Base-by-base conservation (phyloP, 2,797 vertebrate species). In the Pangasius larnaudii region DNA sequence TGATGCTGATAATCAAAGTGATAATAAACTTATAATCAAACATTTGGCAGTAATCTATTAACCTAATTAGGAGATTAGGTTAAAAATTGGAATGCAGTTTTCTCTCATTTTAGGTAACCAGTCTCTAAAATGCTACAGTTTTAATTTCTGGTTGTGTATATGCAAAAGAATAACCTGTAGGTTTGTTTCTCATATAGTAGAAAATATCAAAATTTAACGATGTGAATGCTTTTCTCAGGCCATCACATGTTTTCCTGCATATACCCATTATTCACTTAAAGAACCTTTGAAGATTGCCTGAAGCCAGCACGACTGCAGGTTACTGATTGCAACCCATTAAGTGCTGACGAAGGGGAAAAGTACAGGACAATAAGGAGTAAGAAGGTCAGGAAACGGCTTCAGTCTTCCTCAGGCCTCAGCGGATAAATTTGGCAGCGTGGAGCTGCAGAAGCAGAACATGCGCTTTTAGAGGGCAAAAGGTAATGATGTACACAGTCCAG, bases 341-440 rank as follows among this genome's bases (percentile, higher is more conserved):
- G 58, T 85, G 84, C 89, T 88, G 87, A 90, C 75, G 51, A 86
- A 87, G 36, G 81, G 27, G 80, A 56, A 88, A 74, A 84, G 91
- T 89, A 93, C 27, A 72, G 91, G 92, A 95, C 92, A 92, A 94
- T 90, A 90, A 86, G 87, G n/a, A 51, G 91, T 72, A 88, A 83
- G 84, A 87, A 85, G 86, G 86, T 78, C 89, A 92, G 91, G 91
- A 92, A 92, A 90, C 71, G 79, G 53, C 89, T 72, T 90, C 63
- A 83, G 91, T 94, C 94, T 91, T 91, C 90, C 91, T 91, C 88
- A 94, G 88, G 74, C 87, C 79, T 84, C 8, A 51, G 90, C 89
- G 92, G 93, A 96, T 94, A 88, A 91, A 87, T 79, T 33, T 86
- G 90, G 91, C 85, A 80, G n/a, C 27, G n/a, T 69, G 49, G 86